Conservation (phyloP, 2,113 vertebrate genomes). For the Nicator chloris region DNA sequence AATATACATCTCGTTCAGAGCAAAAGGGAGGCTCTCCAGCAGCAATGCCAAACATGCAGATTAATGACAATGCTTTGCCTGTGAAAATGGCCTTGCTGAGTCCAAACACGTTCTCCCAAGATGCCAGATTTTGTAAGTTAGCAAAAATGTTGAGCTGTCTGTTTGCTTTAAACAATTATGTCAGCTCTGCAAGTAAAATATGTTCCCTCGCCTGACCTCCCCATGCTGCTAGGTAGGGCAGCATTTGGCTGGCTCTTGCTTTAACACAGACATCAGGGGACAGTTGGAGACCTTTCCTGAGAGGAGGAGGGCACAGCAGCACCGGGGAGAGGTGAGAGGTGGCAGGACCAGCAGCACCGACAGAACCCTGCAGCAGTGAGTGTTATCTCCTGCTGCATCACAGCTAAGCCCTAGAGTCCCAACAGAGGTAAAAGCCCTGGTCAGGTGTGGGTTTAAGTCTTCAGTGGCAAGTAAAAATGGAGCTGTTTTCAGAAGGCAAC, state of each 20-base stretch:
- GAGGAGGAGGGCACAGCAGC: neutral
- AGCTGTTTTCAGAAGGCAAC: neutral
- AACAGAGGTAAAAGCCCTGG: neutral
- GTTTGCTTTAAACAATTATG: slow-evolving; percentile 48
- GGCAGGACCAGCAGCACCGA: accelerated
- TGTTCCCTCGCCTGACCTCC: neutral
- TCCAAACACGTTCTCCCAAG: slow-evolving; percentile 15
- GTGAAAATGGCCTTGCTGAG: slow-evolving; percentile 30
- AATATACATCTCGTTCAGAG: slow-evolving; percentile 21
- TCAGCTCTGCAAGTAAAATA: slow-evolving; percentile 37
- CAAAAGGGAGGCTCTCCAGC: slow-evolving; percentile 24
- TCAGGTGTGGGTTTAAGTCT: neutral
- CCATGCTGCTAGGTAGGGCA: neutral
- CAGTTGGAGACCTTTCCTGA: neutral
- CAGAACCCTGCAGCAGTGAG: neutral
- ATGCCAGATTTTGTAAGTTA: slow-evolving; percentile 51
- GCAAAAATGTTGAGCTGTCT: slow-evolving; percentile 54
- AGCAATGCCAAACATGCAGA: slow-evolving; percentile 14
- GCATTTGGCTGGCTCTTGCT: neutral
- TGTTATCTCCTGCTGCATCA: neutral
- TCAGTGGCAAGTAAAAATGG: neutral
- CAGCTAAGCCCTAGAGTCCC: neutral
- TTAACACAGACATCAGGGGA: neutral
- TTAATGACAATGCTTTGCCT: slow-evolving; percentile 22
- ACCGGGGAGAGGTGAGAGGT: neutral